Conservation (phyloP, 2,888 invertebrate species). For the Nomada lathburiana region DNA sequence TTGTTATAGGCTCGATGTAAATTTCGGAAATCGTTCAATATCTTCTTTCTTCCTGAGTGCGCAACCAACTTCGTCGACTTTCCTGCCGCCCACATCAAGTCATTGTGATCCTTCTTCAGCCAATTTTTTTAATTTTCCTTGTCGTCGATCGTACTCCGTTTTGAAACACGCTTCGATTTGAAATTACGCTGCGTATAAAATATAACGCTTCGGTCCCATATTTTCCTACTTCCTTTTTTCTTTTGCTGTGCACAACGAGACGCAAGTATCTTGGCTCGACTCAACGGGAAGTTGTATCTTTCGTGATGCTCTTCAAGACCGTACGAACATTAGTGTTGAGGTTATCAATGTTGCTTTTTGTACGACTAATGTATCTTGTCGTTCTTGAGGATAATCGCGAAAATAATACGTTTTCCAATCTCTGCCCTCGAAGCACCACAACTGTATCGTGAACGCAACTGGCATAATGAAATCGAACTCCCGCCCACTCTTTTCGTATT, state of each 20-base stretch:
- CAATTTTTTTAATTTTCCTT: conserved; percentile 1
- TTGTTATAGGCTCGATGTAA: conserved; percentile 82
- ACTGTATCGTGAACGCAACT: conserved; percentile 47
- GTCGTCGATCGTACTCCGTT: conserved; percentile 28
- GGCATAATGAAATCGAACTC: conserved; percentile 68
- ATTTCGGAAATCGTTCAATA: conserved; percentile 60
- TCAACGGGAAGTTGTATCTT: background rate
- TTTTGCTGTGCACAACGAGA: conserved; percentile 35
- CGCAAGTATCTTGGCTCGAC: conserved; percentile 14
- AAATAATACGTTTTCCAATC: background rate
- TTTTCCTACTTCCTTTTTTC: conserved; percentile 45
- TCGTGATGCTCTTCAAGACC: conserved; percentile 3
- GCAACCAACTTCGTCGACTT: conserved; percentile 77
- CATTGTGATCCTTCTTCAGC: conserved; percentile 17
- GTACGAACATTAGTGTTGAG: background rate
- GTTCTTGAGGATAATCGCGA: background rate
- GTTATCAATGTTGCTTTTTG: background rate
- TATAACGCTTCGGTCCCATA: conserved; percentile 57
- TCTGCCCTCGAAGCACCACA: conserved; percentile 30
- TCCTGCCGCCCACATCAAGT: conserved; percentile 57
- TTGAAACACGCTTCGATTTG: conserved; percentile 23
- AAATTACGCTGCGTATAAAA: conserved; percentile 47
- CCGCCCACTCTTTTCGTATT: conserved; percentile 67
- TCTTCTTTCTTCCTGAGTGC: conserved; percentile 78
- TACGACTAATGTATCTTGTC: background rate